Percentiles rank a stretch among this genome's conserved stretches.
Conservation (phyloP, 2,888 invertebrate genomes). For the Thecocarcelia acutangulata region DNA sequence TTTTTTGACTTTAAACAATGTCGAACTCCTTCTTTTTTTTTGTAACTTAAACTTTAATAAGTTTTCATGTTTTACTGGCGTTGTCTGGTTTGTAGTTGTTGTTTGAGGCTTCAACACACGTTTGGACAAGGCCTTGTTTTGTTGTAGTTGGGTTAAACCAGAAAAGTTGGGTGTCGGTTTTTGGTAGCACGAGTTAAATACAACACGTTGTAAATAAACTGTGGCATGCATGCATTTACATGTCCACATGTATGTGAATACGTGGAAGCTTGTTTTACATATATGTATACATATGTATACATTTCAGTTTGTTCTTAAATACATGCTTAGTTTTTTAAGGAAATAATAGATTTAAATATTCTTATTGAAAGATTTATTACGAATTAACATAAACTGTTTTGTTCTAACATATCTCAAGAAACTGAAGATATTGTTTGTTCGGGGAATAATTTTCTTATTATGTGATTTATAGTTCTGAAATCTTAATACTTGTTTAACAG, state of each 20-base stretch:
- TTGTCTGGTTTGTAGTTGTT: constrained; percentile 36
- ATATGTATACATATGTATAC: neutral
- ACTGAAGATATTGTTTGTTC: too few species aligned
- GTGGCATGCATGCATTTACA: too few species aligned
- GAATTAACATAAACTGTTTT: constrained; percentile 9
- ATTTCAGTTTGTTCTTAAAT: neutral
- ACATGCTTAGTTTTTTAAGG: constrained; percentile 10
- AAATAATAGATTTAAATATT: constrained; percentile 40
- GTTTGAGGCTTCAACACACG: constrained; percentile 34
- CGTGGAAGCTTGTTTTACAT: neutral
- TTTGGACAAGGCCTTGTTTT: constrained; percentile 24
- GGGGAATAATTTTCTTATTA: too few species aligned
- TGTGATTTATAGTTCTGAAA: too few species aligned
- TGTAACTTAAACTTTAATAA: constrained; percentile 59
- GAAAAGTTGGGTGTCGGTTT: constrained; percentile 23
- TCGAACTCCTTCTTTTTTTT: constrained; percentile 43
- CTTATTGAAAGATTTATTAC: constrained; percentile 6
- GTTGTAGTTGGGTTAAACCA: constrained; percentile 5
- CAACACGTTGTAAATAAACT: constrained; percentile 13
- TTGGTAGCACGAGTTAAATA: constrained; percentile 52
- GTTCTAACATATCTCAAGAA: neutral
- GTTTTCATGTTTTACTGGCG: constrained; percentile 44
- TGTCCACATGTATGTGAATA: neutral
- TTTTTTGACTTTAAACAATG: constrained; percentile 32
- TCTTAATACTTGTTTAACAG: too few species aligned